Conservation (phyloP, 2,113 vertebrate species). For the Crypturellus undulatus region DNA sequence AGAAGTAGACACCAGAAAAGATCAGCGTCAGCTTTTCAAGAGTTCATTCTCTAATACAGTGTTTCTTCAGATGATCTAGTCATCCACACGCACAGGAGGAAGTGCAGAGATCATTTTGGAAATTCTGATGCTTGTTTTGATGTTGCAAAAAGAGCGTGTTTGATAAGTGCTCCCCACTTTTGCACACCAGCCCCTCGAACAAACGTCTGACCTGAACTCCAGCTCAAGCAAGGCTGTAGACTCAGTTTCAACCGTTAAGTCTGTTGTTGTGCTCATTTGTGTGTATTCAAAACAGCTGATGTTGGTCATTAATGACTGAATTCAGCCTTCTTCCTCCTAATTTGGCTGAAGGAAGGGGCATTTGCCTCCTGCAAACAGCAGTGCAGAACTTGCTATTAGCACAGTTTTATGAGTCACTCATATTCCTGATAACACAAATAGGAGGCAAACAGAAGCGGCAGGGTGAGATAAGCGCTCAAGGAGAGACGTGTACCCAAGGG, state of each 20-base stretch:
- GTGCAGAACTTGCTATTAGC: not conserved
- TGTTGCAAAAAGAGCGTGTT: not conserved
- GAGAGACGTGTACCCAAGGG: not conserved
- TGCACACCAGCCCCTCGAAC: not conserved
- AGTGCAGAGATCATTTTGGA: not conserved
- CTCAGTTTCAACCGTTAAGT: not conserved
- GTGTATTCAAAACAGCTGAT: not conserved
- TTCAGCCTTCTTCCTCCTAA: not conserved
- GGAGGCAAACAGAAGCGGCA: not conserved
- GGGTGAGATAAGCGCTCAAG: not conserved
- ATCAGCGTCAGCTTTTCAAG: not conserved
- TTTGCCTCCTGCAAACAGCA: not conserved
- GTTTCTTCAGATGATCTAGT: fast-evolving
- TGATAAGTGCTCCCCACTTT: not conserved
- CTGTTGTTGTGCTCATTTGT: not conserved
- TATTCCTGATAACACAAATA: not conserved
- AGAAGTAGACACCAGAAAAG: not conserved
- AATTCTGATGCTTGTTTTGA: not conserved
- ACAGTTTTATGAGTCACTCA: not conserved
- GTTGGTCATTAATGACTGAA: not conserved
- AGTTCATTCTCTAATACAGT: not conserved
- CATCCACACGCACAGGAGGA: not conserved
- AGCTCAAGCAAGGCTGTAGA: not conserved
- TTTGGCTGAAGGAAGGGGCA: not conserved
- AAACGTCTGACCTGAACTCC: not conserved